A percentile compares a stretch with the other conserved stretches of the same genome.
phyloP scores from a whole-genome alignment of 2,113 vertebrate species.

The Podarcis muralis region DNA sequence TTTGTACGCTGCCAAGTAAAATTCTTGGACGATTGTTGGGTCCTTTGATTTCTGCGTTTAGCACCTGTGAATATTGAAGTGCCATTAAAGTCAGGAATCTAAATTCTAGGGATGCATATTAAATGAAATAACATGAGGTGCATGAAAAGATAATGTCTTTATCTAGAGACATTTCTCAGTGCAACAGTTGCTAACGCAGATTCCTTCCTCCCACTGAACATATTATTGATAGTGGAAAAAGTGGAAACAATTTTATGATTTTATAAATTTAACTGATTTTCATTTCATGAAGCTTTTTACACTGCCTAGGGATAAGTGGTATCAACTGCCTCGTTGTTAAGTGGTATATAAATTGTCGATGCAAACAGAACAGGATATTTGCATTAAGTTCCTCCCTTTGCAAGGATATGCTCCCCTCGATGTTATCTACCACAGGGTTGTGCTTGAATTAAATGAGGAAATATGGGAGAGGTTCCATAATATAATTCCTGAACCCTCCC shows the following conservation, averaged over 20 bases:
- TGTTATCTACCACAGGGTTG: not conserved
- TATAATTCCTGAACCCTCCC: not conserved
- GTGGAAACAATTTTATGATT: not conserved
- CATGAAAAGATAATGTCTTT: not conserved
- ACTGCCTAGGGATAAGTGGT: too few species aligned
- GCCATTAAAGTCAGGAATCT: not conserved
- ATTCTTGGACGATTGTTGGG: rapidly evolving
- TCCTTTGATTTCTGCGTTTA: not conserved
- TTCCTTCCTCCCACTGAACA: not conserved
- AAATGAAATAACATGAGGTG: not conserved
- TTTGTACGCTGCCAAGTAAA: not conserved
- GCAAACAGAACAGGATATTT: not conserved
- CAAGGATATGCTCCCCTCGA: too few species aligned
- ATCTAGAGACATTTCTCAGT: not conserved
- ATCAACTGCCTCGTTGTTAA: too few species aligned
- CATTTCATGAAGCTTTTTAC: not conserved
- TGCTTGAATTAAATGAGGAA: not conserved
- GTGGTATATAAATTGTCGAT: too few species aligned
- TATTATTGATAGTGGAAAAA: not conserved
- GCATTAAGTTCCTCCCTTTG: not conserved
- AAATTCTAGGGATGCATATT: rapidly evolving
- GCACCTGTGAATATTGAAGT: not conserved
- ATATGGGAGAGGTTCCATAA: too few species aligned
- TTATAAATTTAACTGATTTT: not conserved
- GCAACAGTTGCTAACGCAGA: not conserved